Evolutionary conservation across 2,113 vertebrate species (phyloP).

Genomic region (Egretta garzetta): DNA sequence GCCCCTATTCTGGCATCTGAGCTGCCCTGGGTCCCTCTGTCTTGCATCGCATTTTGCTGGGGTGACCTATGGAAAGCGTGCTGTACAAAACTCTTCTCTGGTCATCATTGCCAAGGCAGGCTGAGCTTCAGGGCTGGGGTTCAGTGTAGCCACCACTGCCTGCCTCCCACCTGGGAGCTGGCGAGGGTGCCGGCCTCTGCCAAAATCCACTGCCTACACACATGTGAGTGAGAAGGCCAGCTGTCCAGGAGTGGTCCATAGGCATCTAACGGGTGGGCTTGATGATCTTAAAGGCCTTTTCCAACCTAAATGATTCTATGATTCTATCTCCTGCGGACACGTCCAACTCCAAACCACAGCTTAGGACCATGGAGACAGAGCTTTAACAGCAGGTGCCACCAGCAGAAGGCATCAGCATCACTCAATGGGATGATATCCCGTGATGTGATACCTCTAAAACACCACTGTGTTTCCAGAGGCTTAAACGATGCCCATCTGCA

Average conservation of each 20-base stretch:
- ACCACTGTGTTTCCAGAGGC: not conserved
- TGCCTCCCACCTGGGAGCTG: not conserved
- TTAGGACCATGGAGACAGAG: not conserved
- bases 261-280: not conserved
- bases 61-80: not conserved
- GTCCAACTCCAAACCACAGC: not conserved
- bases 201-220: accelerated
- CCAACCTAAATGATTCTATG: too few species aligned
- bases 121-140: not conserved
- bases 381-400: not conserved
- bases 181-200: not conserved
- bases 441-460: not conserved
- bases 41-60: not conserved
- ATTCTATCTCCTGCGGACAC: not conserved
- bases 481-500: not conserved
- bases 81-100: not conserved
- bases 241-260: not conserved
- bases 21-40: not conserved
- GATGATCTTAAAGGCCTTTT: too few species aligned
- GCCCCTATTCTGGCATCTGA: not conserved
- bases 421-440: not conserved
- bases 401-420: not conserved
- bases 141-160: not conserved
- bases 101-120: not conserved
- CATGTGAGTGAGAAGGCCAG: not conserved